Conservation (phyloP, 2,113 vertebrate species). For the Hyperoodon ampullatus region DNA sequence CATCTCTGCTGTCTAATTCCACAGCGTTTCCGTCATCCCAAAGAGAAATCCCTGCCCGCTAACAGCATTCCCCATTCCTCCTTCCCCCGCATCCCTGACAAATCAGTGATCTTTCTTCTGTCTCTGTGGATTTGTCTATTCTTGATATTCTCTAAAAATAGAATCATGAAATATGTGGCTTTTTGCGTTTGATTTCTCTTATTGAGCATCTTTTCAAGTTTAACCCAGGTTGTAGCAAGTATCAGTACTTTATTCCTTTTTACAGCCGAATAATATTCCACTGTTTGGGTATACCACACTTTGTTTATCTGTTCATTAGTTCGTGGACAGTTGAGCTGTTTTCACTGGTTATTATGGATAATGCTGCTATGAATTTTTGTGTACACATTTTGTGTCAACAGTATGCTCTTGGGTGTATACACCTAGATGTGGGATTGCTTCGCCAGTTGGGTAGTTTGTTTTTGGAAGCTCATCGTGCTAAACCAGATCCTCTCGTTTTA, state of each 20-base stretch:
- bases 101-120: background rate
- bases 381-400: background rate
- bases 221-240: background rate
- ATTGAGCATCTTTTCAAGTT: background rate
- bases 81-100: background rate
- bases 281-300: background rate
- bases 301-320: background rate
- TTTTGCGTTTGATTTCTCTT: background rate
- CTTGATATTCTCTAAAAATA: background rate
- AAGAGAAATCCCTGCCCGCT: background rate
- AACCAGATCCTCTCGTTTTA: background rate
- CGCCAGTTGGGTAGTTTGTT: background rate
- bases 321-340: background rate
- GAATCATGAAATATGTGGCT: background rate
- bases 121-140: background rate
- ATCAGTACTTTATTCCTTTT: background rate
- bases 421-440: background rate
- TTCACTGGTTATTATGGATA: background rate
- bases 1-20: background rate
- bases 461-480: background rate
- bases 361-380: background rate
- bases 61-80: background rate
- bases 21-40: background rate
- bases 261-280: background rate
- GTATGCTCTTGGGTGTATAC: background rate